Evolutionary conservation across 2,113 vertebrate species (phyloP).

Genomic region (Sterna hirundo): DNA sequence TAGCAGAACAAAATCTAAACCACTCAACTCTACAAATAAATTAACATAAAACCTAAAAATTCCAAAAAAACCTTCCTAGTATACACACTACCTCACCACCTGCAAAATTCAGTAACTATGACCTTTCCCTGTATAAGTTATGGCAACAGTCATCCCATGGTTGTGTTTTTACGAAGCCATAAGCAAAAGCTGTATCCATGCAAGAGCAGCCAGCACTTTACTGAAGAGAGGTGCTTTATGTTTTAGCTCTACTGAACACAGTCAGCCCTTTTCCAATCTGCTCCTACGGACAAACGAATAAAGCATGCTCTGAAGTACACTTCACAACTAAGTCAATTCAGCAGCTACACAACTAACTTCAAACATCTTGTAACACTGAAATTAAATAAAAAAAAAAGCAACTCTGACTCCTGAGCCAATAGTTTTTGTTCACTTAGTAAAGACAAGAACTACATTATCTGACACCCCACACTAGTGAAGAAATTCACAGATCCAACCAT

Average conservation of each 20-base stretch:
- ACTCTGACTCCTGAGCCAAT: neutral
- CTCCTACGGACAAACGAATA: neutral
- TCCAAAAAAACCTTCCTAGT: neutral
- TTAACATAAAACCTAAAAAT: neutral
- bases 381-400: neutral
- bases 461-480: neutral
- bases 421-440: neutral
- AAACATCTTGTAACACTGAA: neutral
- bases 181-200: neutral
- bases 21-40: neutral
- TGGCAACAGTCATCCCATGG: neutral
- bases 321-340: neutral
- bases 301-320: neutral
- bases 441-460: neutral
- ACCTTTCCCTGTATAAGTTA: neutral
- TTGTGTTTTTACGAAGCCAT: neutral
- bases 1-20: neutral
- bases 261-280: neutral
- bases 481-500: neutral
- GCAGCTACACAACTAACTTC: constrained; percentile 1
- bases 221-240: neutral
- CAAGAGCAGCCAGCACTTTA: neutral
- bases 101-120: neutral
- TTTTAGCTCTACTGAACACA: neutral
- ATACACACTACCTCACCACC: neutral